phyloP scores from a whole-genome alignment of 2,888 invertebrate genomes.

The Tetrapedia diversipes region DNA sequence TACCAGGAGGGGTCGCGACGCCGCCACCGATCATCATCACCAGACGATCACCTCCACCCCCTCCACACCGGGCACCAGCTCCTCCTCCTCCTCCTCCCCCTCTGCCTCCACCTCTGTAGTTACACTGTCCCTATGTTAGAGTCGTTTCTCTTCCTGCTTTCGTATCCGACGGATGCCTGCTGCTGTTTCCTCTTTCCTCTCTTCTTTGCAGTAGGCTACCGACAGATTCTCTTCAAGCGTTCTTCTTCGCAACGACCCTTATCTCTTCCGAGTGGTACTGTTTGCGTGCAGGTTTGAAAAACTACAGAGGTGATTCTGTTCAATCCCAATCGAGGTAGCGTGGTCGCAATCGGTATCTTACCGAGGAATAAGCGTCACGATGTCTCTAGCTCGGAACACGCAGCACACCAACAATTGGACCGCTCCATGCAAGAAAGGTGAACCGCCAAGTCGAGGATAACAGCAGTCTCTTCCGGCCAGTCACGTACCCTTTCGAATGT shows the following conservation, averaged over 20 bases:
- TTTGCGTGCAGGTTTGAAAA: no score
- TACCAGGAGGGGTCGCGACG: slow-evolving; percentile 80
- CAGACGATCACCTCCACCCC: slow-evolving; percentile 70
- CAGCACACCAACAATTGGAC: no score
- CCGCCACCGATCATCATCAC: slow-evolving; percentile 82
- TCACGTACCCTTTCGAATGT: no score
- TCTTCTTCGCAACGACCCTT: not conserved
- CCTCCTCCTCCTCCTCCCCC: slow-evolving; percentile 59
- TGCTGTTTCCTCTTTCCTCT: not conserved
- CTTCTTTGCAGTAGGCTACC: not conserved
- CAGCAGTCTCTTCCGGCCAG: no score
- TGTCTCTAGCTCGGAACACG: no score
- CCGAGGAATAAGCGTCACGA: no score
- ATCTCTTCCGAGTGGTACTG: no score
- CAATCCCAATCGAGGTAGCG: no score
- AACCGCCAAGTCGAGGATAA: no score
- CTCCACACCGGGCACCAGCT: slow-evolving; percentile 64
- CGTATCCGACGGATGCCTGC: slow-evolving; percentile 51
- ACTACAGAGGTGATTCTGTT: no score
- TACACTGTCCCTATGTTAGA: slow-evolving; percentile 31
- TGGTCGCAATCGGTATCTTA: no score
- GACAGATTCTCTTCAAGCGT: not conserved
- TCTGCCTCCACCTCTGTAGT: slow-evolving; percentile 53
- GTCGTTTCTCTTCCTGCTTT: slow-evolving; percentile 45
- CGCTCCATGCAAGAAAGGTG: no score